phyloP scores from a whole-genome alignment of 2,888 invertebrate species.

The Sminthurides aquaticus region DNA sequence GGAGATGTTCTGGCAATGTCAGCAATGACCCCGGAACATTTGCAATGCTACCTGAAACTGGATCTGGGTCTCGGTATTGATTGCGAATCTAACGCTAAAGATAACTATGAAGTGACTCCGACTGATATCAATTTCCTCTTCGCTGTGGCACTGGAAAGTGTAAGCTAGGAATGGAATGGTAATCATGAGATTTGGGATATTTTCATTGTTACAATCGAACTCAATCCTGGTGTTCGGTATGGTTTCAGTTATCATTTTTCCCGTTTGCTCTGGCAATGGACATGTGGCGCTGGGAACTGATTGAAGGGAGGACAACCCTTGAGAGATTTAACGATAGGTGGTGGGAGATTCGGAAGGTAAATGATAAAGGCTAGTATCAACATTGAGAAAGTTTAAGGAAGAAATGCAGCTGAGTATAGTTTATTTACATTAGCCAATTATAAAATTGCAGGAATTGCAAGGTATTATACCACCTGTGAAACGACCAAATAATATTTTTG shows the following conservation, averaged over 20 bases:
- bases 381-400: not conserved
- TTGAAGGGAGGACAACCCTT: conserved; percentile 38
- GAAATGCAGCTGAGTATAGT: too few relatives aligned
- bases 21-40: conserved; percentile 29
- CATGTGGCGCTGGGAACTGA: conserved; percentile 45
- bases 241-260: conserved; percentile 43
- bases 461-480: conserved; percentile 28
- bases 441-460: conserved; percentile 24
- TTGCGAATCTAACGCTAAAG: not conserved
- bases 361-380: not conserved
- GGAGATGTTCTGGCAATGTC: conserved; percentile 18
- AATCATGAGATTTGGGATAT: not conserved
- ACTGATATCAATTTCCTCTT: conserved; percentile 43
- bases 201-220: not conserved
- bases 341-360: conserved; percentile 43
- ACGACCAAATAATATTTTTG: conserved; percentile 44
- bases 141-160: conserved; percentile 44
- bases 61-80: conserved; percentile 24
- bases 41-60: conserved; percentile 35
- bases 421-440: not conserved
- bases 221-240: not conserved
- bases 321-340: conserved; percentile 43
- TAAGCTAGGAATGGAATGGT: conserved; percentile 24
- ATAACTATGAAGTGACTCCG: conserved; percentile 6
- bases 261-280: conserved; percentile 45